Evolutionary conservation across 2,797 vertebrate genomes (phyloP).

Genomic region (Falco cherrug): DNA sequence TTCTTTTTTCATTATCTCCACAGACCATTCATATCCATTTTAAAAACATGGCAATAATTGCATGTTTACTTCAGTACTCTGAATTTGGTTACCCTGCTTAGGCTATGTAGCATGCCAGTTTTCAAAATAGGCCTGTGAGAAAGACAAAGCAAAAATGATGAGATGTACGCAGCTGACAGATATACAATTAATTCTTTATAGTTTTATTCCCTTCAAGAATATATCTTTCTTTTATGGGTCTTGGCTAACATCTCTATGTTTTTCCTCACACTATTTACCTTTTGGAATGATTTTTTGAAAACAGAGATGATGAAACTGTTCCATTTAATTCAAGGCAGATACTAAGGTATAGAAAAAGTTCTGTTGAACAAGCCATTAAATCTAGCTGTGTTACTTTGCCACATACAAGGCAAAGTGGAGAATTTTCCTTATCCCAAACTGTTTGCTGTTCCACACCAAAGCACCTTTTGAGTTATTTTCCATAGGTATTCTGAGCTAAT

Average conservation of each 20-base stretch:
- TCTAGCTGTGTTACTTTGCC: conserved; percentile 23
- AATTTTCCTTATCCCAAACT: conserved; percentile 34
- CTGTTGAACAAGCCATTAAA: conserved; percentile 21
- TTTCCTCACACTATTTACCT: conserved; percentile 32
- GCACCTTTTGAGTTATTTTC: conserved; percentile 58
- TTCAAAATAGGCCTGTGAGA: conserved; percentile 56
- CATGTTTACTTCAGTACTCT: conserved; percentile 62
- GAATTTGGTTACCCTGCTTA: conserved; percentile 62
- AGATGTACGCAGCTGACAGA: conserved; percentile 44
- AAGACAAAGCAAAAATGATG: conserved; percentile 29
- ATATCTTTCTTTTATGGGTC: conserved; percentile 61
- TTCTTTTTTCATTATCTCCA: conserved; percentile 46
- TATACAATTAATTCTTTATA: conserved; percentile 20
- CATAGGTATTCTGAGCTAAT: conserved; percentile 48
- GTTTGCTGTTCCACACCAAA: conserved; percentile 66
- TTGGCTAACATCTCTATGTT: conserved; percentile 56
- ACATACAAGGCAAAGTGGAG: conserved; percentile 30
- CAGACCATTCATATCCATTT: conserved; percentile 49
- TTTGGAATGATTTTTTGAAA: conserved; percentile 60
- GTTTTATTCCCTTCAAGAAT: conserved; percentile 40
- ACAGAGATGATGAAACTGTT: conserved; percentile 21
- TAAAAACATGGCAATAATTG: conserved; percentile 70
- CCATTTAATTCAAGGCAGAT: conserved; percentile 52
- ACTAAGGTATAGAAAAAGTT: conserved; percentile 42
- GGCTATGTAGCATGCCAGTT: conserved; percentile 65